These are phyloP conservation scores for Doris montereyensis DNA, from an alignment of 2,888 invertebrate species.

Conservation along the genomic window DNA sequence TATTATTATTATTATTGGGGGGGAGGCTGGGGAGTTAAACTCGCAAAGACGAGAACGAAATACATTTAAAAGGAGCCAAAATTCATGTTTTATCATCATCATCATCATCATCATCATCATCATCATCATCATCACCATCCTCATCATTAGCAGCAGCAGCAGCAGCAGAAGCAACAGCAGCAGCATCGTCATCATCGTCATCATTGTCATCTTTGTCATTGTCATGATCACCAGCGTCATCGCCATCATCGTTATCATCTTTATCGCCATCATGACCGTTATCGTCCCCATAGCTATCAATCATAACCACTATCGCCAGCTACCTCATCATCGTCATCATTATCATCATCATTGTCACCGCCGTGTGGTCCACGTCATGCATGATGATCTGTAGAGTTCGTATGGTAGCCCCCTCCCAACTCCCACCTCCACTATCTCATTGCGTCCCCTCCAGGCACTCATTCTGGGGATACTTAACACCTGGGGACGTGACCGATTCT, in stretches of 20 bases:
- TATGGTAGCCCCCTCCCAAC: too few relatives aligned
- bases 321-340: not conserved
- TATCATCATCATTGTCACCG: too few relatives aligned
- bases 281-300: not conserved
- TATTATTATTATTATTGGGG: too few relatives aligned
- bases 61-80: too few relatives aligned
- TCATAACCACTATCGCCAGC: not conserved
- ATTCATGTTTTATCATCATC: not conserved
- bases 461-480: too few relatives aligned
- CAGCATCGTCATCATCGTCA: slow-evolving; percentile 11
- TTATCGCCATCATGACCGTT: not conserved
- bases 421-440: too few relatives aligned
- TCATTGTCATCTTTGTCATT: not conserved
- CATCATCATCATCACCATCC: not conserved
- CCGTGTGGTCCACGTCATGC: too few relatives aligned
- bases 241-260: not conserved
- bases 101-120: not conserved
- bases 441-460: too few relatives aligned
- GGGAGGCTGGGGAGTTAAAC: too few relatives aligned
- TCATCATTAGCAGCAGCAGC: slow-evolving; percentile 3
- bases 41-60: too few relatives aligned
- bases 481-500: too few relatives aligned
- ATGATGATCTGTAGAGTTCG: too few relatives aligned
- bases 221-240: not conserved
- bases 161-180: not conserved